Evolutionary conservation across 2,888 invertebrate species (phyloP), one percentile per base, ranked within the genome.

Genomic region (Erynnis tages): DNA sequence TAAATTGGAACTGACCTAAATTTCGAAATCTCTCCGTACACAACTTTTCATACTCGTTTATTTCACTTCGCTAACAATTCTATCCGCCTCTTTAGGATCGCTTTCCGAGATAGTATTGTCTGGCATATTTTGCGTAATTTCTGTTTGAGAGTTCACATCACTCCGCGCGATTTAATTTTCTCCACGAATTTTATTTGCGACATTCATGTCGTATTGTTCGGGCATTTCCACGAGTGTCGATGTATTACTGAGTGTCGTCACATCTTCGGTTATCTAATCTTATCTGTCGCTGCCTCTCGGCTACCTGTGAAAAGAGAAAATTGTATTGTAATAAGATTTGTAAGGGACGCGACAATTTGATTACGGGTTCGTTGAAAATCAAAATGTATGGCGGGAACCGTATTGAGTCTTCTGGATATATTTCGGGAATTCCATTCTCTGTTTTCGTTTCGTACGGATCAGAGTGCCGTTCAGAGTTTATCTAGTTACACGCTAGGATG

Each of bases 281-380:
- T 55, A 71, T 72, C 71, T 60, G 45, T 49, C 40, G 57, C 50
- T 57, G 56, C 56, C 56, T 59, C 46, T 53, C 54, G 50, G 58
- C 60, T 66, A 70, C 69, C 76, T 76, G 73, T 55, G 57, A 67
- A 73, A 65, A 69, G 64, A 67, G 65, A 67, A 65, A 69, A 71
- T 63, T 57, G 56, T 58, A 57, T 61, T 60, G 58, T 60, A 59
- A 61, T 63, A 57, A 59, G 53, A 41, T 57, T 59, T 35, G 34
- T 54, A 37, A 52, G 41, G 41, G 48, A 52, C 48, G 29, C 50
- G 43, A 38, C 49, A 52, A 56, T 52, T 38, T 37, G 47, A 50
- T 56, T 56, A 52, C 29, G 19, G 43, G 41, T 53, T 53, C 40
- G 45, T 41, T 45, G 45, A 40, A 44, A 23, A 19, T 54, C 35